Conservation (phyloP, 1,140 invertebrate species). For the Megalopta genalis region DNA sequence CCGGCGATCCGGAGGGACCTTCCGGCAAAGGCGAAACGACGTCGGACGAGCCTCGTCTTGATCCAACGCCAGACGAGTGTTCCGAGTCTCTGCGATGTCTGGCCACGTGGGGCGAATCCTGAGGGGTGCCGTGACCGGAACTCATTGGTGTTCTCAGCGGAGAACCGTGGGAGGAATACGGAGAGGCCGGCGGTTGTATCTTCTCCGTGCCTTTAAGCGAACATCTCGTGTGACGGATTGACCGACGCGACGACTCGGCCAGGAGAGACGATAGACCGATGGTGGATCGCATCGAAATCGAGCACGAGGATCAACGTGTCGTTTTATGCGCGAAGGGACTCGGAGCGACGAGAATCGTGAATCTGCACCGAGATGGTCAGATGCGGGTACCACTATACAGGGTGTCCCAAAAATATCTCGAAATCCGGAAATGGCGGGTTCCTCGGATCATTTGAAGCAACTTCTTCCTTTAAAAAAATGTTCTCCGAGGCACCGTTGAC, state of each 20-base stretch:
- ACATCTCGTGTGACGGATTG: slow-evolving; percentile 54
- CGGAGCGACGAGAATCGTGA: neutral
- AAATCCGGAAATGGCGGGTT: too few relatives aligned
- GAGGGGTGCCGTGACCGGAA: slow-evolving; percentile 71
- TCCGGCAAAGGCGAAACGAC: slow-evolving; percentile 67
- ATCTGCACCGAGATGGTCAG: neutral
- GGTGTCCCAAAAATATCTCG: too few relatives aligned
- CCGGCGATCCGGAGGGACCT: slow-evolving; percentile 66
- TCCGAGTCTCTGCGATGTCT: slow-evolving; percentile 73
- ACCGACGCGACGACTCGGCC: neutral
- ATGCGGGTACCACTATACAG: too few relatives aligned
- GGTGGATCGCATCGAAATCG: slow-evolving; percentile 1
- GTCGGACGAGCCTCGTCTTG: slow-evolving; percentile 68
- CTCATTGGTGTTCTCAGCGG: slow-evolving; percentile 71
- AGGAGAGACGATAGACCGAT: slow-evolving; percentile 34
- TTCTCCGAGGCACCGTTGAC: too few relatives aligned
- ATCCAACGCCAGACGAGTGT: slow-evolving; percentile 57
- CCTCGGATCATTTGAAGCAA: too few relatives aligned
- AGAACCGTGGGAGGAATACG: slow-evolving; percentile 70
- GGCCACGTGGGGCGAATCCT: slow-evolving; percentile 69
- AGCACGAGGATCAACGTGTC: neutral
- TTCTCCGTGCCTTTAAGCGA: slow-evolving; percentile 70
- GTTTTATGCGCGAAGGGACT: neutral
- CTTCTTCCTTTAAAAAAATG: too few relatives aligned
- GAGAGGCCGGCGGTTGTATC: slow-evolving; percentile 64